A percentile compares a stretch with the other conserved stretches of the same genome.
Evolutionary conservation across 2,113 vertebrate genomes (phyloP).

Genomic region (Sardina pilchardus): DNA sequence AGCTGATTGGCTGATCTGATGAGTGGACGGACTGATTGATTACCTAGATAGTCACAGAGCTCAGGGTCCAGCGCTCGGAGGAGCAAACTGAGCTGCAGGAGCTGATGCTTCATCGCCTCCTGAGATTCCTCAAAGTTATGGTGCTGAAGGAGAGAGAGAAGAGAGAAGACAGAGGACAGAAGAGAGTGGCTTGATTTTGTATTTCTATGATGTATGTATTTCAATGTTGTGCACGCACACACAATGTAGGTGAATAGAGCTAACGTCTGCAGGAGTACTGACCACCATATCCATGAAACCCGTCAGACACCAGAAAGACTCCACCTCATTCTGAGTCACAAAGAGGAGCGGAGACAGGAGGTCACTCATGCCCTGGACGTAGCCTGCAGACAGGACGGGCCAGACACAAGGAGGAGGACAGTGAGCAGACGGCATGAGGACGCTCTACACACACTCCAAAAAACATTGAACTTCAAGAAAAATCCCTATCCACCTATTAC

Average conservation of each 20-base stretch:
- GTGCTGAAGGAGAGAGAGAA: slow-evolving; percentile 67
- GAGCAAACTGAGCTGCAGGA: slow-evolving; percentile 81
- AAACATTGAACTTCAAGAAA: too few species aligned
- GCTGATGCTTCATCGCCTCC: slow-evolving; percentile 91
- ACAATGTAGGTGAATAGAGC: too few species aligned
- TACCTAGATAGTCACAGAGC: slow-evolving; percentile 88
- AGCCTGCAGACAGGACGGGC: slow-evolving; percentile 67
- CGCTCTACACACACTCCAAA: not conserved
- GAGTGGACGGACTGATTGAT: slow-evolving; percentile 24
- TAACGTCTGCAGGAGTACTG: slow-evolving; percentile 45
- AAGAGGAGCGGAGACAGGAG: slow-evolving; percentile 86
- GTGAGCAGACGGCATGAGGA: not conserved
- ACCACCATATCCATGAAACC: slow-evolving; percentile 93
- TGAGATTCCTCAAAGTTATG: slow-evolving; percentile 93
- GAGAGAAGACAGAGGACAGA: not conserved
- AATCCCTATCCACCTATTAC: not conserved
- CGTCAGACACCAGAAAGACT: slow-evolving; percentile 91
- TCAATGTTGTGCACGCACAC: too few species aligned
- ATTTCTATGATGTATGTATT: not conserved
- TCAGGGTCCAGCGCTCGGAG: slow-evolving; percentile 82
- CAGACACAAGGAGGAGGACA: not conserved
- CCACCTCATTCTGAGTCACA: slow-evolving; percentile 87
- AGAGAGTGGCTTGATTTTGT: not conserved
- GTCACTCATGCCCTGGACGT: slow-evolving; percentile 94
- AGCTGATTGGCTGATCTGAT: not conserved